Conservation (phyloP, 2,888 invertebrate genomes). For the Mimas tiliae region DNA sequence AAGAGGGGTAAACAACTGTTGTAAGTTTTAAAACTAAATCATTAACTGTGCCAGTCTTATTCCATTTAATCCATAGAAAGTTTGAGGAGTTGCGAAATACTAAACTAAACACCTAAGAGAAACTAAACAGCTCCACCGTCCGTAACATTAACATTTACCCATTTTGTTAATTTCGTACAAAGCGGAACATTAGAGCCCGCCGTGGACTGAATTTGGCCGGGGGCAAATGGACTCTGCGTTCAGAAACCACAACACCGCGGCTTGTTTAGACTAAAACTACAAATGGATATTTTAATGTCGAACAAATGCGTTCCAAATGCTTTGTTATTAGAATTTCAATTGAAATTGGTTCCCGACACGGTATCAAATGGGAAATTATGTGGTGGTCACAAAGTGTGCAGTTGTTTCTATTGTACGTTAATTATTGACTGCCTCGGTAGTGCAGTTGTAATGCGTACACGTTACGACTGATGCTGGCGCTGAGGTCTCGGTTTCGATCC, state of each 20-base stretch:
- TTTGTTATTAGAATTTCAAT: conserved; percentile 22
- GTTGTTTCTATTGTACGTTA: not conserved
- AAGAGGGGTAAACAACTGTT: not conserved
- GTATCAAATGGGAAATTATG: not conserved
- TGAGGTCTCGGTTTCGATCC: too few relatives aligned
- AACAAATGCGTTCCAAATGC: conserved; percentile 35
- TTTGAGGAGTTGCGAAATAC: not conserved
- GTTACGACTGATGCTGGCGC: too few relatives aligned
- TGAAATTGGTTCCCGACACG: conserved; percentile 3
- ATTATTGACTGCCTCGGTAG: too few relatives aligned
- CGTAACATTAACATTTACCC: conserved; percentile 54
- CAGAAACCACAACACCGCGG: conserved; percentile 61
- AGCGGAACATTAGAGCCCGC: conserved; percentile 62
- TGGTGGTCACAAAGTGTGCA: not conserved
- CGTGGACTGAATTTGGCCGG: conserved; percentile 60
- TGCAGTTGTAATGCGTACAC: too few relatives aligned
- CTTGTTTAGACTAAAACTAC: conserved; percentile 62
- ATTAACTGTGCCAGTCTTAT: not conserved
- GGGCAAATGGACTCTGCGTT: conserved; percentile 62
- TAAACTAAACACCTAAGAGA: conserved; percentile 27
- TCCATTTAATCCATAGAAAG: not conserved
- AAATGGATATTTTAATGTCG: conserved; percentile 56
- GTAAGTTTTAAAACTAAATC: not conserved
- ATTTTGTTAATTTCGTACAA: conserved; percentile 64
- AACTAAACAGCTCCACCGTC: conserved; percentile 37